Evolutionary conservation across 2,113 vertebrate species (phyloP), one percentile per base, ranked within the genome.

Genomic region (Cranoglanis bouderius): DNA sequence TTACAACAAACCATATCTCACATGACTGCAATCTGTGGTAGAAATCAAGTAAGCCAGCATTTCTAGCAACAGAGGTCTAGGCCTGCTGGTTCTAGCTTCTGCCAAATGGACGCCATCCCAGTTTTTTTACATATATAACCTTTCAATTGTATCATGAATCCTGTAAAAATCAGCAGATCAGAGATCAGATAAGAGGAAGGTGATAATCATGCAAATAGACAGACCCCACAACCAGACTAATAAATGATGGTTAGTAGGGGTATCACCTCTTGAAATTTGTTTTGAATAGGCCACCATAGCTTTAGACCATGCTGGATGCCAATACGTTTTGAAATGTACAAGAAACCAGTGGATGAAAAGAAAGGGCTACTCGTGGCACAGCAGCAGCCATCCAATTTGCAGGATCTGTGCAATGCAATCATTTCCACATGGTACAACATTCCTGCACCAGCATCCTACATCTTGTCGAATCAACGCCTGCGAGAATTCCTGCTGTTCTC

Each of bases 341-440:
- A 82, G 35, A 82, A 57, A 21, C 32, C n/a, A 43, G 35, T 59
- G 49, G 6, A 78, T 78, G 46, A 78, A 78, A 78, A 10, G 77
- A 81, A 81, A 53, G 77, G 24, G 24, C 74, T 77, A 77, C 40
- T 46, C 9, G 24, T 49, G 74, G 77, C 77, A 38, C 81, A 61
- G 35, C 55, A 59, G 21, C 81, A 82, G 51, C 21, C 81, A 26
- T 59, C 32, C 55, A 43, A 83, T 83, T 61, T 83, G 81, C 55
- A 83, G 55, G 81, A 61, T 83, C 55, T 61, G 35, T 83, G 55
- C 24, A 43, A 83, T 83, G 81, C 81, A 83, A 61, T 83, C 81
- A 61, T 83, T 83, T 83, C 24, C 35, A 59, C 35, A 61, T 83
- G 81, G 53, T 14, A 24, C 81, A 83, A 40, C 81, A 83, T 83